Evolutionary conservation across 2,113 vertebrate genomes (phyloP).

Genomic region (Pycnonotus jocosus): DNA sequence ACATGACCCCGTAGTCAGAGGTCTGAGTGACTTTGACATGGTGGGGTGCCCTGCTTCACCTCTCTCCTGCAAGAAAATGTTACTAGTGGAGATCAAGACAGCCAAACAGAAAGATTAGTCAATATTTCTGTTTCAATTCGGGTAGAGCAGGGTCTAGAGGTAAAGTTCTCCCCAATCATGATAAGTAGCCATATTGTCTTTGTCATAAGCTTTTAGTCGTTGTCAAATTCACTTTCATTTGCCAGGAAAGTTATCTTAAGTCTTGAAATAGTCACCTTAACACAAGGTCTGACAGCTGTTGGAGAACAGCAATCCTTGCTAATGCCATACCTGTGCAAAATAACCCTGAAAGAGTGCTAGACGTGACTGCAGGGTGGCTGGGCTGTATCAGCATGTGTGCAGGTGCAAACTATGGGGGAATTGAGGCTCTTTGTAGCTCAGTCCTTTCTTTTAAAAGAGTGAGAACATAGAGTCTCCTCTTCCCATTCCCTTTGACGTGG

Average conservation of each 20-base stretch:
- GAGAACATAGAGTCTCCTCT: rapidly evolving
- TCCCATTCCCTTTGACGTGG: rapidly evolving
- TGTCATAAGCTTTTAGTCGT: not conserved
- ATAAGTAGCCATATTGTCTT: rapidly evolving
- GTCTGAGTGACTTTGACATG: rapidly evolving
- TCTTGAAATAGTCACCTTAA: not conserved
- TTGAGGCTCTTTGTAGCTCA: not conserved
- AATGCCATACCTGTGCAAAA: not conserved
- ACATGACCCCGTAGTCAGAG: not conserved
- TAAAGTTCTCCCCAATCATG: not conserved
- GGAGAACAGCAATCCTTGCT: not conserved
- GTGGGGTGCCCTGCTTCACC: not conserved
- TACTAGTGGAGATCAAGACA: not conserved
- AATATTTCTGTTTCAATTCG: not conserved
- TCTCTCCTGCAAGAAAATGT: not conserved
- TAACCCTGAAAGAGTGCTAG: not conserved
- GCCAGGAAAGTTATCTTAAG: not conserved
- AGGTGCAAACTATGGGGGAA: too few species aligned
- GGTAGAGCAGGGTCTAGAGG: not conserved
- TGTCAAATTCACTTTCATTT: not conserved
- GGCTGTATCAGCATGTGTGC: not conserved
- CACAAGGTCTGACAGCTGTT: not conserved
- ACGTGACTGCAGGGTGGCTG: not conserved
- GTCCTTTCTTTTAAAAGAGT: not conserved
- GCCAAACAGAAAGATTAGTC: not conserved